Conservation (phyloP, 1,140 invertebrate species). For the Papilio polyxenes region DNA sequence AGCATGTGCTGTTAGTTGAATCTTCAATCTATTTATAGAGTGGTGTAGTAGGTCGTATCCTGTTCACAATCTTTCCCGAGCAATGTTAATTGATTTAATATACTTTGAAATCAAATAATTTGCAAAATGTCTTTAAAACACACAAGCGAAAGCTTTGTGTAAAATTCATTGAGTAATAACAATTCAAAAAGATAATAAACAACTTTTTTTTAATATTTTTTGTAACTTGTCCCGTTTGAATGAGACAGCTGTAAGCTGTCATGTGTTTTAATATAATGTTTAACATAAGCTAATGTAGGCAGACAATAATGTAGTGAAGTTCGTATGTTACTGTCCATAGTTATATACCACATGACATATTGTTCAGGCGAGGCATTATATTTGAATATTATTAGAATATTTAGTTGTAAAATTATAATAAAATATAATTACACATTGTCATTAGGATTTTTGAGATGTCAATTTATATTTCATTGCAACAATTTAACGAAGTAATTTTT, state of each 20-base stretch:
- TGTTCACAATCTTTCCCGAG: background rate
- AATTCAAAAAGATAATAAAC: too few relatives aligned
- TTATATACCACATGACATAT: background rate
- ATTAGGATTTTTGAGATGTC: background rate
- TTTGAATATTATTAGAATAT: background rate
- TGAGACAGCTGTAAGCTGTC: background rate
- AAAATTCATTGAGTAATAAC: too few relatives aligned
- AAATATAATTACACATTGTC: background rate
- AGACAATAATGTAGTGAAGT: slow-evolving; percentile 42
- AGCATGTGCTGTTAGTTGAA: too few relatives aligned
- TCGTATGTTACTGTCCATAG: slow-evolving; percentile 40
- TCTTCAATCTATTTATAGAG: too few relatives aligned
- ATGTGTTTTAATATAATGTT: slow-evolving; percentile 8
- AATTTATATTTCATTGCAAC: background rate
- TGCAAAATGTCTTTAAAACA: too few relatives aligned
- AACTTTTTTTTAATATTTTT: background rate
- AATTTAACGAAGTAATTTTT: too few relatives aligned
- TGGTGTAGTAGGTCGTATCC: background rate
- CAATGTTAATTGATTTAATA: too few relatives aligned
- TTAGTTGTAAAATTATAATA: background rate
- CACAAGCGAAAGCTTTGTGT: too few relatives aligned
- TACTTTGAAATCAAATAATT: too few relatives aligned
- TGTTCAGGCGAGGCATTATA: slow-evolving; percentile 4
- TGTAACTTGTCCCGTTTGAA: background rate
- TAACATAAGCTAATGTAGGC: slow-evolving; percentile 29